Base-by-base conservation (phyloP, 2,888 invertebrate genomes). In the Tuta absoluta region DNA sequence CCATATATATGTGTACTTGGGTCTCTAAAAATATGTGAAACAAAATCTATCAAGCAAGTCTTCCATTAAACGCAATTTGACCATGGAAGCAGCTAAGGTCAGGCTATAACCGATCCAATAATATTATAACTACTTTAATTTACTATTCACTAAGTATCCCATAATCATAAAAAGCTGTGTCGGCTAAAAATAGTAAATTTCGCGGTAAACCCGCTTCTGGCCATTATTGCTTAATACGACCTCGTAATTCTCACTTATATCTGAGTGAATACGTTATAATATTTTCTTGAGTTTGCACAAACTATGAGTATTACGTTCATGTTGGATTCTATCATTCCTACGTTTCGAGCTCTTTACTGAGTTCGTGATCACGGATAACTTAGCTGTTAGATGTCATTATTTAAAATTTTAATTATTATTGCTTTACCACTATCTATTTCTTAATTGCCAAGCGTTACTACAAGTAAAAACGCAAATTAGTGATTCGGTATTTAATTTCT, bases 201-300 rank as follows among this genome's bases (percentile, higher is more conserved):
- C 62, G 72, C 63, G 71, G 71, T 73, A 69, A 74, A 70, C 71
- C 65, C 63, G 68, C 71, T 71, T 68, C 69, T 67, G 65, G 71
- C 71, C 69, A 72, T 69, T 72, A 70, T 69, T 68, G 33, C 67
- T 71, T 74, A 23, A 53, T 76, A 75, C 70, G 72, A 68, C 71
- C 69, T 75, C 77, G 72, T 82, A 78, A 81, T 77, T 77, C 78
- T 72, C 71, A 76, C 75, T 74, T 72, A 45, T 45, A n/a, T 17
- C 72, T 73, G 72, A 71, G 33, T 38, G 3, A 19, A 53, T 62
- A 53, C 38, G 28, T 45, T 17, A 62, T 62, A 51, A 12, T 62
- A 33, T 48, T 48, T 49, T 24, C 24, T 60, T 17, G 23, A 24
- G 23, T 60, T 60, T 60, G n/a, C n/a, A n/a, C n/a, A n/a, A n/a